A percentile compares a stretch with the other conserved stretches of the same genome.
Conservation (phyloP, 2,888 invertebrate species). For the Mythimna ferrago region DNA sequence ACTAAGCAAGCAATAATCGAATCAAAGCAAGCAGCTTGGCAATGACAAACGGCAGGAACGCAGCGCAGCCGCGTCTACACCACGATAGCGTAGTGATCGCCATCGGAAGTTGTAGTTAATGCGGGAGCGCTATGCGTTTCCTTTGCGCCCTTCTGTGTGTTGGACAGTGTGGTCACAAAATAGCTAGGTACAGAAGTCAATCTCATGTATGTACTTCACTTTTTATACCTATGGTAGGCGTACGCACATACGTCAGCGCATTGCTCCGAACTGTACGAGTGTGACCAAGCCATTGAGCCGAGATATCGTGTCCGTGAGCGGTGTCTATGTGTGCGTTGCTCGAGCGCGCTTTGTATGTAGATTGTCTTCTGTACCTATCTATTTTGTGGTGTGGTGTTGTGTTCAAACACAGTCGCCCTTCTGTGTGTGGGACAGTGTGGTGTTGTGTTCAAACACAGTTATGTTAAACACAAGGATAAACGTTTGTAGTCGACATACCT, state of each 20-base stretch:
- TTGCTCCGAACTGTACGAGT: no score
- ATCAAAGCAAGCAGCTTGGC: constrained; percentile 66
- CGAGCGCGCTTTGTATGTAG: no score
- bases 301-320: no score
- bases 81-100: constrained; percentile 75
- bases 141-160: constrained; percentile 66
- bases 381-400: no score
- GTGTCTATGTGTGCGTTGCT: no score
- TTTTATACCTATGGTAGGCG: no score
- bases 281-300: no score
- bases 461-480: neutral
- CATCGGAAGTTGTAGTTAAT: constrained; percentile 82
- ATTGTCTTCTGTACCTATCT: no score
- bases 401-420: constrained; percentile 20
- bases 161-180: neutral
- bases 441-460: neutral
- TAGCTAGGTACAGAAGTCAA: no score
- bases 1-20: constrained; percentile 55
- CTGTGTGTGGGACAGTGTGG: constrained; percentile 28
- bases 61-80: constrained; percentile 61
- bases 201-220: no score
- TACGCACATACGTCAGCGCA: no score
- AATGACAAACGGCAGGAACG: constrained; percentile 70
- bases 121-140: constrained; percentile 79
- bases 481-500: neutral